Evolutionary conservation across 2,113 vertebrate species (phyloP).

Genomic region (Cryptomyrus ogoouensis): DNA sequence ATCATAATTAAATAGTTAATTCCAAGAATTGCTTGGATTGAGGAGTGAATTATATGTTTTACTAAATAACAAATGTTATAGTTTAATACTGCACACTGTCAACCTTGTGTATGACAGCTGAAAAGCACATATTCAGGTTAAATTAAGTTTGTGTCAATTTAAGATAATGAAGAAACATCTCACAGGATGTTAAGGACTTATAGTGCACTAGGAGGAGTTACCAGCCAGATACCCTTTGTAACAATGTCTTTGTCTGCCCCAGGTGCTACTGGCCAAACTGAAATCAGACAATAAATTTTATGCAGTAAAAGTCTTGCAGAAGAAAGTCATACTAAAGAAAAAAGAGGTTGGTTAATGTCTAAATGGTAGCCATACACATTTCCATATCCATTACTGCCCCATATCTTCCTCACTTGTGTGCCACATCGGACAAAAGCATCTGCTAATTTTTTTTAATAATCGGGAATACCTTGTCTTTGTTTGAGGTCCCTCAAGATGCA

Average conservation of each 20-base stretch:
- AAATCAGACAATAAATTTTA: constrained; percentile 86
- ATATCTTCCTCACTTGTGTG: background rate
- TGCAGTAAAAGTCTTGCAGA: constrained; percentile 93
- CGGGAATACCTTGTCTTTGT: background rate
- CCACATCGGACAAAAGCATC: background rate
- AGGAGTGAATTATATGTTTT: background rate
- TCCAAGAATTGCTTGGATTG: background rate
- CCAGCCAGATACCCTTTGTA: background rate
- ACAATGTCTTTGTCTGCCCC: constrained; percentile 30
- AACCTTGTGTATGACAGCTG: background rate
- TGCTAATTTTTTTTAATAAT: background rate
- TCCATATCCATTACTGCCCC: background rate
- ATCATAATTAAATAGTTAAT: background rate
- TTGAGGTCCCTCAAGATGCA: background rate
- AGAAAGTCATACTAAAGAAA: constrained; percentile 92
- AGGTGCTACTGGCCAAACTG: constrained; percentile 91
- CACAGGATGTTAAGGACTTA: background rate
- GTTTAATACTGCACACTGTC: background rate
- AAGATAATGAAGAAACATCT: background rate
- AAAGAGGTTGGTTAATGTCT: constrained; percentile 75
- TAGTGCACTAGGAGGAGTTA: background rate
- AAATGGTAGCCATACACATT: background rate
- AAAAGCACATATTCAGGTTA: background rate
- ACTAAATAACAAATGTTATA: background rate
- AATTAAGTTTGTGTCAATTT: background rate